phyloP scores from a whole-genome alignment of 2,888 invertebrate species.

The Panzeria rudis region DNA sequence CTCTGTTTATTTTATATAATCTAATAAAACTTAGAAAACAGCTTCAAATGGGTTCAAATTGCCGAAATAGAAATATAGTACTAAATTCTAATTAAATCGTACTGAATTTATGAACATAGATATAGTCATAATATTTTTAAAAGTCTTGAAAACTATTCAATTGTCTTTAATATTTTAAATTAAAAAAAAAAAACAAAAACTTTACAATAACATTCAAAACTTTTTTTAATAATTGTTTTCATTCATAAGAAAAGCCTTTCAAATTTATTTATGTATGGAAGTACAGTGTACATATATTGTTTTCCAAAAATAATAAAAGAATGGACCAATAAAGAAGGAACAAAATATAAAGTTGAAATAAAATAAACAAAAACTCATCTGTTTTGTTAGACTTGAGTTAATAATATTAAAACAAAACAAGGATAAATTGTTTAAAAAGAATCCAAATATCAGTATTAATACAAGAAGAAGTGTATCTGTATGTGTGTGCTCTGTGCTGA shows the following conservation, averaged over 20 bases:
- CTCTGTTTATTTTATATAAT: too few species aligned
- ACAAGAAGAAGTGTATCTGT: not conserved
- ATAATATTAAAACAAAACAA: constrained; percentile 69
- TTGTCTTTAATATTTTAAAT: not conserved
- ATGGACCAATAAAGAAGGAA: not conserved
- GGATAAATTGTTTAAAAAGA: constrained; percentile 69
- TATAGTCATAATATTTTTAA: too few species aligned
- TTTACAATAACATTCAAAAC: not conserved
- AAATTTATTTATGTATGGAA: constrained; percentile 13
- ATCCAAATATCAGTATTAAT: constrained; percentile 55
- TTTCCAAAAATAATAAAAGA: not conserved
- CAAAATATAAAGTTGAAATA: constrained; percentile 9
- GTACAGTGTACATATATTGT: not conserved
- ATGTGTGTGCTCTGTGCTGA: not conserved
- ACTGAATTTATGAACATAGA: too few species aligned
- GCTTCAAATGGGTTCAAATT: too few species aligned
- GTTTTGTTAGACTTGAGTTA: constrained; percentile 68
- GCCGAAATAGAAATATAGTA: too few species aligned
- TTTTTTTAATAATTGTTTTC: constrained; percentile 37
- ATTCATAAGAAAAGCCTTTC: constrained; percentile 3
- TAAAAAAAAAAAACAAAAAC: not conserved
- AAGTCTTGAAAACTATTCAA: too few species aligned
- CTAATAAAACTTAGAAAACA: too few species aligned
- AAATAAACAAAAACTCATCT: constrained; percentile 64
- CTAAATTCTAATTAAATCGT: too few species aligned